Base-by-base conservation (phyloP, 2,797 vertebrate genomes). In the Salmo trutta region DNA sequence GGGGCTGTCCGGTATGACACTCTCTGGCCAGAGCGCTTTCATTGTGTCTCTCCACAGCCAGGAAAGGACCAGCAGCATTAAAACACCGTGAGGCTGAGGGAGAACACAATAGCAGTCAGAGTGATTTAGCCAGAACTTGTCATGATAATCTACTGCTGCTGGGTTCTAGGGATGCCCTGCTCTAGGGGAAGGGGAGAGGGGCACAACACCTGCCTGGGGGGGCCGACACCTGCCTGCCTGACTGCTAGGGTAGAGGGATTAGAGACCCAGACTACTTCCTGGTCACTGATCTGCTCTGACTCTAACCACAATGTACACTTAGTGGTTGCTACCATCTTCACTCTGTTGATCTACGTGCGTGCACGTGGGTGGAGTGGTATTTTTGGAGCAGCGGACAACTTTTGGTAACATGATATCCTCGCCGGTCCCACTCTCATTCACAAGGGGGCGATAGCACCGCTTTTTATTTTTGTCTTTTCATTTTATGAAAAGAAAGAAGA, bases 61-160 rank as follows among this genome's bases (percentile, higher is more conserved):
- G 41, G 59, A 65, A 52, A 24, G 36, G 73, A 74, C 14, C 15
- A 33, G 27, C 27, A 14, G 14, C 3, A 29, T 12, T 21, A 15
- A 47, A 21, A 31, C 12, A 10, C 53, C 7, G 19, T 33, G 24
- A 69, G 74, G 29, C 65, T 29, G 2, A 47, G 53, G 16, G 17
- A 54, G 53, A 15, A 31, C 68, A 66, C 33, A 75, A 76, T 54
- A 80, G 74, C 68, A 73, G 78, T 62, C 31, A 75, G 59, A 51
- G 15, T 66, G 81, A 75, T 79, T 75, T 79, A 56, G 47, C 53
- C 73, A 75, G 17, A 75, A 53, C 27, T 73, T 72, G 77, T 80
- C 79, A 73, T 65, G 31, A 80, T 80, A 75, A 78, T 73, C 76
- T 80, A 24, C 56, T 72, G 31, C 31, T 73, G 52, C 54, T 51